Percentiles rank a stretch among this genome's conserved stretches.
phyloP scores from a whole-genome alignment of 2,797 vertebrate genomes.

The Rhyacichthys aspro region DNA sequence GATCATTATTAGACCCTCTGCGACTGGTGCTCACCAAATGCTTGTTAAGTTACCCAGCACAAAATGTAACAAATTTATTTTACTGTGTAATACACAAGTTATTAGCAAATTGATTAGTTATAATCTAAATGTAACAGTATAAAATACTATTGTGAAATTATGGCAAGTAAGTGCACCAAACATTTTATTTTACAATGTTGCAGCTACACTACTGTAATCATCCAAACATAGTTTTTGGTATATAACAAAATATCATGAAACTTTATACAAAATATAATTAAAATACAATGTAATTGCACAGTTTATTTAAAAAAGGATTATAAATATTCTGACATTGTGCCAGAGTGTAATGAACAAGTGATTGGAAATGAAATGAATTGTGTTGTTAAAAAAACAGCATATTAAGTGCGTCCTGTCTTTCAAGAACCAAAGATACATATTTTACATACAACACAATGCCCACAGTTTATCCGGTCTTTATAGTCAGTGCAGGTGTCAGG shows the following conservation, averaged over 20 bases:
- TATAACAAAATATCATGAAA: slow-evolving; percentile 67
- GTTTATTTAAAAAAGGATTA: slow-evolving; percentile 55
- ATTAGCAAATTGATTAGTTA: slow-evolving; percentile 39
- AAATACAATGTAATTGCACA: slow-evolving; percentile 72
- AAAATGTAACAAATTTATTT: slow-evolving; percentile 40
- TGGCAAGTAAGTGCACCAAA: slow-evolving; percentile 63
- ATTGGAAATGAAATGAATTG: slow-evolving; percentile 54
- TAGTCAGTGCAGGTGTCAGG: slow-evolving; percentile 61
- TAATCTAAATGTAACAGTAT: slow-evolving; percentile 63
- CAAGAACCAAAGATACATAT: slow-evolving; percentile 45
- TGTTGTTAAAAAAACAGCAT: slow-evolving; percentile 48
- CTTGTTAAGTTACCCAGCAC: slow-evolving; percentile 21
- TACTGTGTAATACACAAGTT: slow-evolving; percentile 40
- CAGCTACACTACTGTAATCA: slow-evolving; percentile 58
- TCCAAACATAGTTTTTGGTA: slow-evolving; percentile 74
- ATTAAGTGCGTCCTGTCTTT: slow-evolving; percentile 77
- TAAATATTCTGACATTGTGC: slow-evolving; percentile 63
- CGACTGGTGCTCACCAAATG: slow-evolving; percentile 37
- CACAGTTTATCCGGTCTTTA: slow-evolving; percentile 45
- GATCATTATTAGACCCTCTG: slow-evolving; percentile 44
- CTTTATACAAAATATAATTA: slow-evolving; percentile 58
- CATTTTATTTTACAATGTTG: slow-evolving; percentile 44
- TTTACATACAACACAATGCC: slow-evolving; percentile 31
- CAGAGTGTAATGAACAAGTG: slow-evolving; percentile 52
- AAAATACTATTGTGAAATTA: slow-evolving; percentile 49